Evolutionary conservation across 2,888 invertebrate species (phyloP), one percentile per base, ranked within the genome.

Genomic region (Ectemnius cavifrons): DNA sequence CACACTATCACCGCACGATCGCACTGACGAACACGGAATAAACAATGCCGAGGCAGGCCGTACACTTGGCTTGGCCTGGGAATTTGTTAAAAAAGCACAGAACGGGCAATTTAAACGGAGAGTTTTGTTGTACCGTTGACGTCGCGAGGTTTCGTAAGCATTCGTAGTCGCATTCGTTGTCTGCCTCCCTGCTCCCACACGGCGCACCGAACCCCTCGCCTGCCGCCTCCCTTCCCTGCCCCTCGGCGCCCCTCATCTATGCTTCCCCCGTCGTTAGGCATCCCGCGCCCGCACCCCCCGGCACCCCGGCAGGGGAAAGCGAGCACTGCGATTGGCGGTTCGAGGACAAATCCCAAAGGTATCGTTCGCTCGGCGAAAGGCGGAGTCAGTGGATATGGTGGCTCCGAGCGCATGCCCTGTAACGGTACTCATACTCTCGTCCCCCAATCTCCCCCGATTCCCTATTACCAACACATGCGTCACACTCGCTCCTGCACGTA

Each of bases 271-370:
- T 80, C 64, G 73, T 46, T 49, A 64, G 62, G 23, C n/a, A 45
- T 16, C 45, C 47, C 56, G 47, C 63, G 69, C 67, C 75, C 75
- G 68, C 67, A 62, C 68, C 68, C 67, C 74, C 74, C 70, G 37
- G 28, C 76, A 27, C 63, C 73, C n/a, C 72, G 14, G 70, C 23
- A 23, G 60, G 45, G 11, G 8, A 64, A 73, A 73, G 65, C 79
- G 46, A 23, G 65, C 3, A 6, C 45, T 57, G 67, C 68, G 77
- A 89, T 89, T 90, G 89, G 89, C 75, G 82, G 81, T 75, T 74
- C 70, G 78, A 80, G 83, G 87, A 89, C 89, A 89, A 90, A 90
- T 90, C 89, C 89, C 89, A 89, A 87, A 86, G 87, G 89, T 84
- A 87, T 88, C 86, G 85, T 88, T 77, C 72, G 79, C 80, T 76